phyloP scores from a whole-genome alignment of 2,888 invertebrate species.

The Drosophila longiperda region DNA sequence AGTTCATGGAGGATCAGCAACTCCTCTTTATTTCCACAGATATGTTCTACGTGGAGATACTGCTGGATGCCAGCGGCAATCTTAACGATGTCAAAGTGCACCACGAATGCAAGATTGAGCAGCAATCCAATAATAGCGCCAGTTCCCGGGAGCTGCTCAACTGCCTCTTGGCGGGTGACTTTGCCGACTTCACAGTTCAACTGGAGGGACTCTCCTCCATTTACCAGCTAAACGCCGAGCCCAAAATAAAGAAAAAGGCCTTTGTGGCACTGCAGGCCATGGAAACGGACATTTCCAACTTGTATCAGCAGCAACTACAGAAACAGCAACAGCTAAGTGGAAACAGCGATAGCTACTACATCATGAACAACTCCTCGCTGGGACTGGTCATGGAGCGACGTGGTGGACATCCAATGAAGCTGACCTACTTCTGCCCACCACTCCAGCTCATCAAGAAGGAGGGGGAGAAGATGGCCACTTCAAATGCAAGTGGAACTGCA shows the following conservation, averaged over 20 bases:
- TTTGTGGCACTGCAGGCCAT: slow-evolving; percentile 96
- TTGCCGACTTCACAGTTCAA: slow-evolving; percentile 96
- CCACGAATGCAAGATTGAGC: slow-evolving; percentile 94
- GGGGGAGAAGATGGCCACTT: slow-evolving; percentile 10
- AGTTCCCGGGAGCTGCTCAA: slow-evolving; percentile 89
- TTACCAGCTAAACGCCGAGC: slow-evolving; percentile 97
- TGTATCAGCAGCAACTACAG: slow-evolving; percentile 92
- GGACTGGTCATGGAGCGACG: slow-evolving; percentile 93
- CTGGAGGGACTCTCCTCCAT: slow-evolving; percentile 96
- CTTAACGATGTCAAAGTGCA: slow-evolving; percentile 96
- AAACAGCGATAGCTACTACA: slow-evolving; percentile 87
- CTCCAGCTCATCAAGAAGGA: slow-evolving; percentile 54
- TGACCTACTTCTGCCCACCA: slow-evolving; percentile 91
- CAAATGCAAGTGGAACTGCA: slow-evolving; percentile 48
- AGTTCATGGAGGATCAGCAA: slow-evolving; percentile 93
- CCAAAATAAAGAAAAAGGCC: slow-evolving; percentile 95
- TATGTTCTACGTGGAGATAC: slow-evolving; percentile 97
- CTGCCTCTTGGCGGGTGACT: slow-evolving; percentile 93
- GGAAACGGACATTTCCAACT: slow-evolving; percentile 93
- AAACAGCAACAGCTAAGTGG: slow-evolving; percentile 88
- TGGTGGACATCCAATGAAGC: slow-evolving; percentile 96
- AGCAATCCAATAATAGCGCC: slow-evolving; percentile 88
- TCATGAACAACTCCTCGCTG: slow-evolving; percentile 95
- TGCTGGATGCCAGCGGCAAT: slow-evolving; percentile 92
- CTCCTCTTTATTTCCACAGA: slow-evolving; percentile 96